These are phyloP conservation scores for Chelon labrosus DNA, from an alignment of 2,797 vertebrate genomes.

Conservation along the genomic window DNA sequence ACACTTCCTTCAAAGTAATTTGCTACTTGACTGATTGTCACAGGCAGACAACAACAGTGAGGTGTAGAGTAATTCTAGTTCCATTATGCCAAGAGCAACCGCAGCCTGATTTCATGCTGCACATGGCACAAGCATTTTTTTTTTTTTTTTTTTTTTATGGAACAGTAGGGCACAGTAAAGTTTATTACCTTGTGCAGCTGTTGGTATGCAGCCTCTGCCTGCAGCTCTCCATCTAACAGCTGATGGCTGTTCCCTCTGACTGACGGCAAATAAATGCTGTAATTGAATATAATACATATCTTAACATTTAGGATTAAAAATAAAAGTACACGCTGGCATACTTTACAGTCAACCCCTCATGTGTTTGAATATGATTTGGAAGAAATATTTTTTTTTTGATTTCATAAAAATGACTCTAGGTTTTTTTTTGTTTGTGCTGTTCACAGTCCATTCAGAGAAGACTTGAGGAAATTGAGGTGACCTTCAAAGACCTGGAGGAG, in stretches of 20 bases:
- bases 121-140: neutral
- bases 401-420: neutral
- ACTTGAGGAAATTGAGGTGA: constrained; percentile 93
- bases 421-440: constrained; percentile 12
- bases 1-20: too few species aligned
- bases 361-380: too few species aligned
- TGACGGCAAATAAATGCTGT: neutral
- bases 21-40: too few species aligned
- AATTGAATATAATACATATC: neutral
- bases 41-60: too few species aligned
- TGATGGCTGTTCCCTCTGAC: neutral
- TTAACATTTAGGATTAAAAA: neutral
- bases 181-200: too few species aligned
- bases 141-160: too few species aligned
- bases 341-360: neutral
- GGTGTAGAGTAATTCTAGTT: neutral
- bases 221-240: neutral
- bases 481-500: constrained; percentile 90
- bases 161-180: neutral
- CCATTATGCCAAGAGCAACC: neutral
- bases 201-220: too few species aligned
- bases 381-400: too few species aligned
- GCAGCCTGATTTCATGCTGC: neutral
- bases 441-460: constrained; percentile 91
- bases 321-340: neutral